Base-by-base conservation (phyloP, 2,888 invertebrate genomes). In the Calameuta idolon region DNA sequence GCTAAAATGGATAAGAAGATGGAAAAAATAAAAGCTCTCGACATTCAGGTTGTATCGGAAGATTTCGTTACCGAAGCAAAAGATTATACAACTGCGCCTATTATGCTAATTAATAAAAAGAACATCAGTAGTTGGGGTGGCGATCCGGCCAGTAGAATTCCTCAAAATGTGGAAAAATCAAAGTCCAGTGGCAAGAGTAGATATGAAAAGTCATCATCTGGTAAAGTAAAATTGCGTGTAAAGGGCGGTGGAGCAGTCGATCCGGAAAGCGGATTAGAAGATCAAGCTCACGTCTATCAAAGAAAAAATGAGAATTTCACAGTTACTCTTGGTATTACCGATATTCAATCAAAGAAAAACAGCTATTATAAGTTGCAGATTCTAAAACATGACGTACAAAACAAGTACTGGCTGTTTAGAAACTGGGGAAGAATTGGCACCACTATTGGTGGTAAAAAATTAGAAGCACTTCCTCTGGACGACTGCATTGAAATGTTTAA, bases 401-500 rank as follows among this genome's bases (percentile, higher is more conserved):
- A 93, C 15, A 93, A 92, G 93, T 97, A 92, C 91, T 97, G 95
- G 95, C 88, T 98, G 35, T 98, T 97, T 92, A 94, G 98, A 30
- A 94, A 98, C 0, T 99, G 99, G 99, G 99, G 99, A 15, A 94
- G 99, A 79, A 98, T 99, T 84, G 99, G 99, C 5, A 99, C 99
- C 0, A 96, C 95, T 0, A 97, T 98, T 85, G 99, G 99, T 9
- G 94, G 94, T 30, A 93, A 92, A 35, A 96, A 95, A 88, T 82
- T 95, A 2, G 95, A 95, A 37, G 83, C 89, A 0, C 92, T 92
- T 85, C 34, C 91, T 0, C 85, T 94, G 2, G 83, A 93, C 0
- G 92, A 94, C 0, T 97, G 97, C 0, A 92, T 95, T 1, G 2
- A 84, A 0, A 88, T 91, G 11, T 99, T 98, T 89, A 92, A 94